Base-by-base conservation (phyloP, 2,888 invertebrate genomes). In the Lottia gigantea region DNA sequence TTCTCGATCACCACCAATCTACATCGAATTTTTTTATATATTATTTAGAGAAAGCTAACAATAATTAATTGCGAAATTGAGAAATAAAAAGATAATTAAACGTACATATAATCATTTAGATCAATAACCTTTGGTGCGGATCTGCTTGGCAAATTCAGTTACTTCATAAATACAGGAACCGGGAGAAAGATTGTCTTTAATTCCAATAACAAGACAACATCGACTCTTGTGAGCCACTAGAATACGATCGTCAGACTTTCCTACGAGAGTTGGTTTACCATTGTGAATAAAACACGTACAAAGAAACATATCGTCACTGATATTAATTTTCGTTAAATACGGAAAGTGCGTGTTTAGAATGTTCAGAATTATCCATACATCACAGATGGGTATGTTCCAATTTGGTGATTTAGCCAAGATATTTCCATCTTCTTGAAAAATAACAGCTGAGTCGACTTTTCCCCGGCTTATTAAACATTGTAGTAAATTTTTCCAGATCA, bases 141-240 rank as follows among this genome's bases (percentile, higher is more conserved):
- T 65, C 11, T 66, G 64, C 16, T 74, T 76, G 8, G 73, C 76
- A 62, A 80, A 78, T 61, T 76, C 76, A 7, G 78, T 75, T 64
- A 83, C 76, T 71, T 83, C 82, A 64, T 78, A 82, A 14, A 82
- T 72, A 46, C 81, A 80, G 11, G 83, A 83, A 0, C 83, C 83
- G 0, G 82, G 83, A 0, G 78, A 76, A 25, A 77, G 75, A 11
- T 78, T 71, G 46, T 77, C 70, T 0, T 80, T 74, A 8, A 81
- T 62, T 12, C 79, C 81, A 0, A 83, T 72, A 8, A 80, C 73
- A 3, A 80, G 68, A 61, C 76, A 78, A 1, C 75, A 73, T 14
- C 72, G 66, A 49, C 75, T 73, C 19, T 71, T 78, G 63, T 77
- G 75, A 15, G 74, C 74, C 45, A 79, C 78, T n/a, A 82, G 62